Conservation (phyloP, 2,113 vertebrate genomes). For the Caranx melampygus region DNA sequence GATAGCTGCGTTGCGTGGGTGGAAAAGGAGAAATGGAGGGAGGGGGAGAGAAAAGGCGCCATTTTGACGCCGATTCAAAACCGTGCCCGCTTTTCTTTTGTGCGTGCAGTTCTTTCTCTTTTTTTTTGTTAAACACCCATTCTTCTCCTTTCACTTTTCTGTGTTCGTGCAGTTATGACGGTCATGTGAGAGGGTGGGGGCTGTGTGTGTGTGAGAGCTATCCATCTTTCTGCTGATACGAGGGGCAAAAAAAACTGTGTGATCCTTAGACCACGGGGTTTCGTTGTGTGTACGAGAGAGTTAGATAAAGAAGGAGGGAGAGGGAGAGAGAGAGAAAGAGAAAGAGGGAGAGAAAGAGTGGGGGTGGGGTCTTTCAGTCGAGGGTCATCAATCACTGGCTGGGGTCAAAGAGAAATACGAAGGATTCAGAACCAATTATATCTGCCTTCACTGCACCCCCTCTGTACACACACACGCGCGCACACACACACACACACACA, state of each 20-base stretch:
- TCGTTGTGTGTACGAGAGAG: constrained; percentile 35
- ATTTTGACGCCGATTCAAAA: constrained; percentile 76
- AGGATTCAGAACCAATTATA: constrained; percentile 82
- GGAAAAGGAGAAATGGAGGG: constrained; percentile 47
- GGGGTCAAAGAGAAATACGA: constrained; percentile 81
- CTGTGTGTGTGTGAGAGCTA: constrained; percentile 25
- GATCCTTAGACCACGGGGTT: constrained; percentile 62
- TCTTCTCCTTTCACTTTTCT: constrained; percentile 38
- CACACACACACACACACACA: constrained; percentile 20
- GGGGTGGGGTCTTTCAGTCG: constrained; percentile 76
- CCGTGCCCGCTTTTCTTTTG: constrained; percentile 46
- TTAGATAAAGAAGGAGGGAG: not conserved
- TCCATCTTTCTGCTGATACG: constrained; percentile 76
- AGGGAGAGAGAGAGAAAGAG: not conserved
- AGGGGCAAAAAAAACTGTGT: constrained; percentile 53
- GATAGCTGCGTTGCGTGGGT: constrained; percentile 61
- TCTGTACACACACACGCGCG: constrained; percentile 11
- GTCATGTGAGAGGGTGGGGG: constrained; percentile 54
- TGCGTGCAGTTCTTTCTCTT: not conserved
- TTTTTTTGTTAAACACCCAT: not conserved
- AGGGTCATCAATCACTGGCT: constrained; percentile 83
- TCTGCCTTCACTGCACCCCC: constrained; percentile 61
- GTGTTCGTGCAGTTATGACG: constrained; percentile 61
- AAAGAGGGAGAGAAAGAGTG: constrained; percentile 42
- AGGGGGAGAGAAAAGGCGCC: constrained; percentile 71